A percentile compares a stretch with the other conserved stretches of the same genome.
Evolutionary conservation across 2,888 invertebrate species (phyloP).

Genomic region (Drosophila setosimentum): DNA sequence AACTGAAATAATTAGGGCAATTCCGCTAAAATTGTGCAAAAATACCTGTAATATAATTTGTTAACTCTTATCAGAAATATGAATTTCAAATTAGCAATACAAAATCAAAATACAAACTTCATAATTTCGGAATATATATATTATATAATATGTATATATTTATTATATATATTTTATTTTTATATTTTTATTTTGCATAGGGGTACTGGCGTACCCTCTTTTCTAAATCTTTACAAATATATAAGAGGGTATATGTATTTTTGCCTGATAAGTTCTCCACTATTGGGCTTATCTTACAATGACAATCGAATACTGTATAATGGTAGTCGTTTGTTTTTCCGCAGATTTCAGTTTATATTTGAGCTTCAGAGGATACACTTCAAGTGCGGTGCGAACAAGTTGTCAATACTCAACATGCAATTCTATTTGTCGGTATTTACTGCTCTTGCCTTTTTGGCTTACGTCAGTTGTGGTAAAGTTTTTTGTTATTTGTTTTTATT

Average conservation of each 20-base stretch:
- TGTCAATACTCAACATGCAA: conserved; percentile 70
- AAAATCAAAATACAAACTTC: not conserved
- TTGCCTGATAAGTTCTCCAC: not conserved
- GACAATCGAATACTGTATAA: not conserved
- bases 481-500: conserved; percentile 7
- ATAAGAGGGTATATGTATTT: not conserved
- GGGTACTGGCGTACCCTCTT: not conserved
- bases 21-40: no score
- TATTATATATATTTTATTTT: not conserved
- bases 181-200: not conserved
- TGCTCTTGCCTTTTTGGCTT: conserved; percentile 76
- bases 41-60: no score
- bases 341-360: conserved; percentile 21
- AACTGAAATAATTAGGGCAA: not conserved
- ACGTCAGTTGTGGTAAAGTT: conserved; percentile 78
- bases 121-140: not conserved
- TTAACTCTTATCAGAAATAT: not conserved
- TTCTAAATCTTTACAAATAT: not conserved
- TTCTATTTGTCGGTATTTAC: conserved; percentile 63
- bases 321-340: not conserved
- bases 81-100: not conserved
- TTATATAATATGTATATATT: not conserved
- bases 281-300: conserved; percentile 14
- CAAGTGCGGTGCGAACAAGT: conserved; percentile 12
- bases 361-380: conserved; percentile 21